Percentiles rank a stretch among this genome's conserved stretches.
phyloP scores from a whole-genome alignment of 2,888 invertebrate genomes.

The Caenorhabditis doughertyi region DNA sequence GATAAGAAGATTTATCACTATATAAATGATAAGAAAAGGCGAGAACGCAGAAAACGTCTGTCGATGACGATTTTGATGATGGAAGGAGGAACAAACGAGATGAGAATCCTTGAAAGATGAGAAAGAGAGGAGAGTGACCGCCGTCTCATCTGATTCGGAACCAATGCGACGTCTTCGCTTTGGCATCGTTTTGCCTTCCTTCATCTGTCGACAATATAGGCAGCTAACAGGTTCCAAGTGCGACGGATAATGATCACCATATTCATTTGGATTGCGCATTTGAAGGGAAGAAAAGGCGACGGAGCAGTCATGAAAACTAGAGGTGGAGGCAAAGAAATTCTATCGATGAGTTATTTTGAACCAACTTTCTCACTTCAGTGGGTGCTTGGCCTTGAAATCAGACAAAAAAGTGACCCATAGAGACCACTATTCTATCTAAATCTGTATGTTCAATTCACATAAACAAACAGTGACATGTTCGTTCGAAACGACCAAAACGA shows the following conservation, averaged over 20 bases:
- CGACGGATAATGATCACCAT: constrained; percentile 57
- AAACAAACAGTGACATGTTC: constrained; percentile 49
- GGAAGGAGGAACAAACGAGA: constrained; percentile 41
- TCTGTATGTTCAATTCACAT: constrained; percentile 47
- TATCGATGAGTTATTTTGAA: constrained; percentile 12
- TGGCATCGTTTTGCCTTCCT: constrained; percentile 47
- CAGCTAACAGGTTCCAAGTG: constrained; percentile 52
- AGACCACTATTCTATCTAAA: constrained; percentile 33
- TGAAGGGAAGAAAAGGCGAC: background rate
- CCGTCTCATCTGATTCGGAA: constrained; percentile 54
- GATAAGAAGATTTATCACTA: constrained; percentile 26
- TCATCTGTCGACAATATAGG: constrained; percentile 19
- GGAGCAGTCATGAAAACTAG: background rate
- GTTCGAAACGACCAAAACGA: constrained; percentile 20
- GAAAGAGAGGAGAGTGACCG: constrained; percentile 15
- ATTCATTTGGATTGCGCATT: constrained; percentile 44
- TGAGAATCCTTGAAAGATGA: constrained; percentile 17
- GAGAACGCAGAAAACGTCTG: constrained; percentile 52
- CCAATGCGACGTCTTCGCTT: constrained; percentile 38
- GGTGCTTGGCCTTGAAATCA: constrained; percentile 24
- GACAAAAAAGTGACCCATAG: constrained; percentile 39
- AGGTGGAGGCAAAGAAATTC: background rate
- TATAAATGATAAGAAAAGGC: constrained; percentile 23
- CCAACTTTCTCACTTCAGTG: background rate
- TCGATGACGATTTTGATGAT: constrained; percentile 5